Evolutionary conservation across 2,888 invertebrate genomes (phyloP), one percentile per base, ranked within the genome.

Genomic region (Pasiphila rectangulata): DNA sequence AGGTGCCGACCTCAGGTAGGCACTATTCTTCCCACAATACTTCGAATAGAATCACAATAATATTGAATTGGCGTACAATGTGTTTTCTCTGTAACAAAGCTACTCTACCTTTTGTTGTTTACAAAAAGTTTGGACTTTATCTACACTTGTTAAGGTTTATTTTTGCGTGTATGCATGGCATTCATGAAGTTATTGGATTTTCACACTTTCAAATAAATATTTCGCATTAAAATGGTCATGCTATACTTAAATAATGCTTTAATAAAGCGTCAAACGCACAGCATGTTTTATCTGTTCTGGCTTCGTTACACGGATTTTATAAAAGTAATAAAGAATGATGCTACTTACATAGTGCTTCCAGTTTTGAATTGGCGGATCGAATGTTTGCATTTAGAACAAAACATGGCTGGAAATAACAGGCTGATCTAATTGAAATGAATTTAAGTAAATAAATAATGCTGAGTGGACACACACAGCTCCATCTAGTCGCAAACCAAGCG

Each of bases 1-100:
- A 83, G 86, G 84, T 84, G 83, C 55, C 75, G 57, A 60, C 51
- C 59, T 63, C 84, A 86, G 86, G 87, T 85, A 84, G 79, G 70
- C 63, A 63, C 73, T 67, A 74, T 83, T 79, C 40, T 43, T 48
- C 39, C 38, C 71, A 76, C 69, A 75, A 72, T 75, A 62, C 63
- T 45, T 39, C 49, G 25, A 56, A 59, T 59, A 54, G 51, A 55
- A 54, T 47, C 56, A 62, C 52, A 61, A 62, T 59, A 46, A 44
- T 54, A 57, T 54, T 63, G 56, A 57, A 59, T 57, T 52, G 44
- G 52, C 46, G 57, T 39, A 43, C 48, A 48, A 43, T 48, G 60
- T 56, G 60, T 57, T 53, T 62, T 57, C 56, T 58, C 46, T 51
- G 21, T 42, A 32, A 44, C 51, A 42, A 50, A 24, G 44, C 46